A percentile compares a stretch with the other conserved stretches of the same genome.
These are phyloP conservation scores for Thysanoteuthis rhombus DNA, from an alignment of 2,888 invertebrate species.

Conservation along the genomic window DNA sequence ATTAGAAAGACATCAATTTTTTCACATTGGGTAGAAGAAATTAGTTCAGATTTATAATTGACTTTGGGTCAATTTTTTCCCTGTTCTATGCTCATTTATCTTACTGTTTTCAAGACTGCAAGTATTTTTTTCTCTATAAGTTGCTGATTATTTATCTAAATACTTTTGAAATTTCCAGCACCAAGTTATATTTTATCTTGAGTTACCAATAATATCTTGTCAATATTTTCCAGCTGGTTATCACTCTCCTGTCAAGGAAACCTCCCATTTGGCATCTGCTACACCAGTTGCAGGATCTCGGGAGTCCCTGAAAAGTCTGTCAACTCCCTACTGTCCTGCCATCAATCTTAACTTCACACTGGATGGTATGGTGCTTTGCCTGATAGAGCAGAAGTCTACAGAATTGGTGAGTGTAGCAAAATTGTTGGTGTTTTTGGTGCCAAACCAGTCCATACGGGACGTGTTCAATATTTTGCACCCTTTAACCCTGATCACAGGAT, in stretches of 20 bases:
- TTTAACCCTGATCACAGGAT: too few relatives aligned
- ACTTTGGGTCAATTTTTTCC: too few relatives aligned
- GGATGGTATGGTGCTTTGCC: constrained; percentile 52
- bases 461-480: too few relatives aligned
- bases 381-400: constrained; percentile 48
- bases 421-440: background rate
- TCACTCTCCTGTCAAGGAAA: constrained; percentile 36
- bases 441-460: background rate
- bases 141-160: background rate
- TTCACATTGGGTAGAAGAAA: too few relatives aligned
- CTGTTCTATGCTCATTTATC: too few relatives aligned
- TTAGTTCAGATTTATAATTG: too few relatives aligned
- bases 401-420: constrained; percentile 40
- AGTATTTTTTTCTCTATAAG: too few relatives aligned
- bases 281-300: constrained; percentile 32
- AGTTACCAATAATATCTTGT: background rate
- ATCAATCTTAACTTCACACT: constrained; percentile 47
- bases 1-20: too few relatives aligned
- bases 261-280: constrained; percentile 37
- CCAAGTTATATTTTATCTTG: background rate
- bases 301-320: constrained; percentile 13
- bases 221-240: constrained; percentile 17
- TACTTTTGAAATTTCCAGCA: background rate
- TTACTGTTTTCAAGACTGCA: too few relatives aligned
- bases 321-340: constrained; percentile 15